Evolutionary conservation across 2,113 vertebrate genomes (phyloP).

Genomic region (Sylvia atricapilla): DNA sequence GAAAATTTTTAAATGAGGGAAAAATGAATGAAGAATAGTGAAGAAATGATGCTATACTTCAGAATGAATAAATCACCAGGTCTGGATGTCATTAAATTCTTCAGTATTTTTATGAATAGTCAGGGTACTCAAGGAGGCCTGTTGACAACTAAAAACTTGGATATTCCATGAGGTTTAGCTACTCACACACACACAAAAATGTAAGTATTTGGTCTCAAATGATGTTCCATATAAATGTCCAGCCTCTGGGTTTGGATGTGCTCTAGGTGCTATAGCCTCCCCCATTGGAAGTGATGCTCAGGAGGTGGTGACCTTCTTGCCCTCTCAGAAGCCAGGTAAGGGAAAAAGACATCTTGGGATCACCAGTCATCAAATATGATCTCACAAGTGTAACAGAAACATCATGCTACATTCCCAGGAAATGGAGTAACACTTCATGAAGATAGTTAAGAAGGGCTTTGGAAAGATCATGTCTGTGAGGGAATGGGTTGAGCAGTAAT

Average conservation of each 20-base stretch:
- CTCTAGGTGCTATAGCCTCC: neutral
- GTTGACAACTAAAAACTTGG: neutral
- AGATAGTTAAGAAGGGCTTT: neutral
- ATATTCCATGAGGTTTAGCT: neutral
- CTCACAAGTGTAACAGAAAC: neutral
- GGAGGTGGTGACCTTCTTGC: neutral
- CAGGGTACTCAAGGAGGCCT: neutral
- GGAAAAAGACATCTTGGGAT: neutral
- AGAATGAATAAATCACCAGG: conserved; percentile 30
- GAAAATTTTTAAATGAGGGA: conserved; percentile 32
- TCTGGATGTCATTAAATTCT: conserved; percentile 5
- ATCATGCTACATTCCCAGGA: neutral
- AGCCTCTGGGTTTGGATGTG: neutral
- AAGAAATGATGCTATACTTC: neutral
- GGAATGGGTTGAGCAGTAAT: neutral
- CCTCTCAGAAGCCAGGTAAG: neutral
- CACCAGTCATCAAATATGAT: neutral
- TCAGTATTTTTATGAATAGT: neutral
- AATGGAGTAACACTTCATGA: neutral
- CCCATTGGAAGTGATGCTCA: neutral
- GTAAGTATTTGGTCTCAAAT: neutral
- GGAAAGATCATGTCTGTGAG: neutral
- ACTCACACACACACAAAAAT: neutral
- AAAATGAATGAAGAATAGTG: conserved; percentile 29
- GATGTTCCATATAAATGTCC: neutral